Percentiles rank a stretch among this genome's conserved stretches.
phyloP scores from a whole-genome alignment of 2,797 vertebrate species.

The Chrysolophus pictus region DNA sequence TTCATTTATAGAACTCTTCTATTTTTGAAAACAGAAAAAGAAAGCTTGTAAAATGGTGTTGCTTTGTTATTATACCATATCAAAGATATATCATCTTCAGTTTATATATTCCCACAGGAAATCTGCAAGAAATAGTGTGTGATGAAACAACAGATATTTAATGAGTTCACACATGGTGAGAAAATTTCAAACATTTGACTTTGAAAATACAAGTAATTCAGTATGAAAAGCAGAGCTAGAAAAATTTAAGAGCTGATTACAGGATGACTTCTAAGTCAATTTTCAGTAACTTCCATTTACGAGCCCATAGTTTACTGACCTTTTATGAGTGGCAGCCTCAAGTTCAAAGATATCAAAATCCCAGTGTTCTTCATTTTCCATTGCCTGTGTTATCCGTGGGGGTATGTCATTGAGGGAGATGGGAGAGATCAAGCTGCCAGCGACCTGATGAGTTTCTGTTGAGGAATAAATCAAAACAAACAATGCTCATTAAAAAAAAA shows the following conservation, averaged over 20 bases:
- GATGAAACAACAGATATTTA: constrained; percentile 13
- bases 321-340: constrained; percentile 92
- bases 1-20: background rate
- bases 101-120: background rate
- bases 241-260: background rate
- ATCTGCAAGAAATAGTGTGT: background rate
- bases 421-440: constrained; percentile 83
- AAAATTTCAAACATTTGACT: background rate
- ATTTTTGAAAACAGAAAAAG: background rate
- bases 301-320: constrained; percentile 78
- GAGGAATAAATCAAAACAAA: background rate
- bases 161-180: background rate
- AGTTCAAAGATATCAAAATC: constrained; percentile 95
- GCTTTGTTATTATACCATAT: background rate
- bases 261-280: constrained; percentile 23
- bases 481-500: background rate
- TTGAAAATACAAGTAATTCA: constrained; percentile 11
- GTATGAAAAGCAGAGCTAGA: background rate
- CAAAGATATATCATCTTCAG: background rate
- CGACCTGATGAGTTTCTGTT: constrained; percentile 86
- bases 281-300: background rate
- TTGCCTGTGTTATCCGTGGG: constrained; percentile 88
- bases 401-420: constrained; percentile 90
- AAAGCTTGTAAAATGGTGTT: background rate
- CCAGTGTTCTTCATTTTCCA: constrained; percentile 95